Conservation (phyloP, 2,888 invertebrate species). For the Hymenopus coronatus region DNA sequence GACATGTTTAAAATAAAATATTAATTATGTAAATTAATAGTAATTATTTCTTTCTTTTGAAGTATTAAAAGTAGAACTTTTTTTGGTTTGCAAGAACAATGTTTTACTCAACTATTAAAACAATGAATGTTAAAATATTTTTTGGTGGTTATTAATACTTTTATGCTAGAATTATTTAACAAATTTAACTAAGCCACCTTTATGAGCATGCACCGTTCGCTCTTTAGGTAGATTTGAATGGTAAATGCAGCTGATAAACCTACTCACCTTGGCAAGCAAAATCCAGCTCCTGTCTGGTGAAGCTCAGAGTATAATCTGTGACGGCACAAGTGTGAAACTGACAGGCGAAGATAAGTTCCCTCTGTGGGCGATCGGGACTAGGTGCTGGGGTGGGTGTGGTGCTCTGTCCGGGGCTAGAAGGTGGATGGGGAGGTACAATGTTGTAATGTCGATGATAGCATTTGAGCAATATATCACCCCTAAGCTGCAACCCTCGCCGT, state of each 20-base stretch:
- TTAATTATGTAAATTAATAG: too few species aligned
- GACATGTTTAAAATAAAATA: too few species aligned
- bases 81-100: too few species aligned
- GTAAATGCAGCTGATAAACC: not conserved
- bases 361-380: slow-evolving; percentile 36
- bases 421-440: slow-evolving; percentile 31
- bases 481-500: slow-evolving; percentile 65
- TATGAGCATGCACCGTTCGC: too few species aligned
- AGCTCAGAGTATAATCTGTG: slow-evolving; percentile 77
- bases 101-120: too few species aligned
- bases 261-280: slow-evolving; percentile 70
- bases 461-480: slow-evolving; percentile 88
- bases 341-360: slow-evolving; percentile 77
- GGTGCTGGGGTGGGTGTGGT: not conserved
- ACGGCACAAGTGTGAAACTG: slow-evolving; percentile 96
- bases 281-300: slow-evolving; percentile 84
- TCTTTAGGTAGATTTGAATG: too few species aligned
- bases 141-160: too few species aligned
- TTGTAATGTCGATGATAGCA: slow-evolving; percentile 68
- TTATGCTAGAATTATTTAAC: too few species aligned
- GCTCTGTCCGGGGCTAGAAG: slow-evolving; percentile 24
- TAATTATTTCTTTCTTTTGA: too few species aligned
- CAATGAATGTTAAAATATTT: too few species aligned
- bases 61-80: too few species aligned
- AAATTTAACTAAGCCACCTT: too few species aligned